Evolutionary conservation across 2,888 invertebrate species (phyloP), one percentile per base, ranked within the genome.

Genomic region (Periphyllus acericola): DNA sequence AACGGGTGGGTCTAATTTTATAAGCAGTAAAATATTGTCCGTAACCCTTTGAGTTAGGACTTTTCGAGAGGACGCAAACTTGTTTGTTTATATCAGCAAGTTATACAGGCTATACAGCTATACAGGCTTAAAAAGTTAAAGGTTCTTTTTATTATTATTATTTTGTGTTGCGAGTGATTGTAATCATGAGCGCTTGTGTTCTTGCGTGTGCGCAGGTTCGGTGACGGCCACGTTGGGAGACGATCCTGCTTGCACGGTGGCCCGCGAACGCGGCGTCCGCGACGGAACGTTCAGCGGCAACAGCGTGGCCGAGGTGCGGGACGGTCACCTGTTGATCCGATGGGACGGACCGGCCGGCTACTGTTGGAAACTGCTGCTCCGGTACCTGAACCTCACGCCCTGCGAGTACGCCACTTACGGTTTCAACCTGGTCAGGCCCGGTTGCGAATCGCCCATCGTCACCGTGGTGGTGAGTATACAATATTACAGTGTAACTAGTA

Each of bases 201-300:
- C 8, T 29, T 71, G 68, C 25, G 60, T 71, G 6, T 34, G 29
- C 21, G 19, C 21, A 86, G 86, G 86, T 55, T 86, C 40, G 32
- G 79, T 86, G 21, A 74, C 60, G 4, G 80, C 86, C 40, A 86
- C 86, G 72, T 80, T 86, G 29, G 86, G 86, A 74, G 86, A 86
- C 60, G 60, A 80, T 36, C 72, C 71, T 21, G 25, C 60, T 0
- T 72, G 29, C 17, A 36, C 60, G 11, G 34, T 52, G 9, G 52
- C 29, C 14, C 17, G 71, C 9, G 46, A 55, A 9, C 3, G 19
- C 40, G 25, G 71, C 9, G 32, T 32, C 14, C 1, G 8, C 68
- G 68, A 60, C 36, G 36, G 32, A 11, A 66, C 40, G 29, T 86
- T 72, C 36, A 72, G 29, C 55, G 86, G 86, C 29, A 79, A 52